Conservation (phyloP, 1,140 invertebrate genomes). For the Choristoneura fumiferana region DNA sequence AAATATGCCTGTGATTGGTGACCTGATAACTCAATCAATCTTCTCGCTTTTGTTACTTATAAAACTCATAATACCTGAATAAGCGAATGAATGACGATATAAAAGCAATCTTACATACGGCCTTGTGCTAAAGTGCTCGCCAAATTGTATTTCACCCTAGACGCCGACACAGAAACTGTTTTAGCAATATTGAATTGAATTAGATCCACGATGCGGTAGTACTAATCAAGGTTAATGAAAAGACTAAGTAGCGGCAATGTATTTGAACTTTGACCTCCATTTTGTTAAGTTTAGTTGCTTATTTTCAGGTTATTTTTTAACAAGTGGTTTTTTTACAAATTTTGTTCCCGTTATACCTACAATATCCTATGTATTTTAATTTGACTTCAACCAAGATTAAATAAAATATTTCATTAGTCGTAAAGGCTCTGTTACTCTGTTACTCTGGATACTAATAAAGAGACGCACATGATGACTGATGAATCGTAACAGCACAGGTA, state of each 20-base stretch:
- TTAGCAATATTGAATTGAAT: conserved; percentile 12
- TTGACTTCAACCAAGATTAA: too few species aligned
- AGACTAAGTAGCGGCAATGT: conserved; percentile 8
- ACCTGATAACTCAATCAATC: not conserved
- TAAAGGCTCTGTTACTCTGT: too few species aligned
- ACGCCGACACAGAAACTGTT: conserved; percentile 10
- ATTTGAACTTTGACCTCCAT: conserved; percentile 13
- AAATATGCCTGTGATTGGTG: too few species aligned
- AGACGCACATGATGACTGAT: too few species aligned
- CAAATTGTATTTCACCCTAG: not conserved
- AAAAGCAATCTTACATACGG: conserved; percentile 1
- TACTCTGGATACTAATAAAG: too few species aligned
- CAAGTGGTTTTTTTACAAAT: too few species aligned
- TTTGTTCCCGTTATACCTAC: too few species aligned
- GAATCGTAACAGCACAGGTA: too few species aligned
- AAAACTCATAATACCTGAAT: not conserved
- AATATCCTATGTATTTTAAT: too few species aligned
- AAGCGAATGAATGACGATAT: not conserved
- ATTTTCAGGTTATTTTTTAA: too few species aligned
- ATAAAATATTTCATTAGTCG: too few species aligned
- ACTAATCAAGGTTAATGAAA: conserved; percentile 19
- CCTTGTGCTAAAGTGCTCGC: not conserved
- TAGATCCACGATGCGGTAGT: conserved; percentile 5
- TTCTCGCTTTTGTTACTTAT: conserved; percentile 3
- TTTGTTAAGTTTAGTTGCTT: not conserved